phyloP scores from a whole-genome alignment of 2,888 invertebrate genomes.

The Tetropium fuscum region DNA sequence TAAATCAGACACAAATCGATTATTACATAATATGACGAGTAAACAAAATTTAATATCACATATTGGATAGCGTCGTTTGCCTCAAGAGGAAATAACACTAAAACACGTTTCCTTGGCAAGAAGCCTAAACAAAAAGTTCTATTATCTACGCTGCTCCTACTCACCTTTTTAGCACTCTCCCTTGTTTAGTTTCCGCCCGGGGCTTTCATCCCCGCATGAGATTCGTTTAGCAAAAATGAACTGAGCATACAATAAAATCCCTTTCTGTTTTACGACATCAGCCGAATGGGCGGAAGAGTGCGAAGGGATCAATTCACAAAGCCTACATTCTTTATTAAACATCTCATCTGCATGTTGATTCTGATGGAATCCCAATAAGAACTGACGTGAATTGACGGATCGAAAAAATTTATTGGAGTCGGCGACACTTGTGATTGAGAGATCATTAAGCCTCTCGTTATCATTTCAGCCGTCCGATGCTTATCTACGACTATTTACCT shows the following conservation, averaged over 20 bases:
- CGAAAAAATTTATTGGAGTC: conserved; percentile 31
- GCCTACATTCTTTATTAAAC: conserved; percentile 55
- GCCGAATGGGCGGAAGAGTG: neutral
- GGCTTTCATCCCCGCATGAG: neutral
- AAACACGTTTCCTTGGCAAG: neutral
- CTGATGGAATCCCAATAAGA: conserved; percentile 56
- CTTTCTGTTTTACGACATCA: conserved; percentile 8
- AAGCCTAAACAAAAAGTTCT: conserved; percentile 1
- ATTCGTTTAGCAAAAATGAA: conserved; percentile 13
- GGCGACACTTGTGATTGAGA: conserved; percentile 34
- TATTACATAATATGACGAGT: no score
- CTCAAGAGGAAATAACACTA: neutral
- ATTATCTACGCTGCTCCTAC: neutral
- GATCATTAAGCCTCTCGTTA: conserved; percentile 23
- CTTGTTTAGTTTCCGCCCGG: neutral
- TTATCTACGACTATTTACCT: neutral
- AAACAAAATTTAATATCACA: neutral
- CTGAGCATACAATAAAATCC: conserved; percentile 8
- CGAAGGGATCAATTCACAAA: conserved; percentile 29
- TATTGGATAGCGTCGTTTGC: neutral
- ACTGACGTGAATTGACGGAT: conserved; percentile 40
- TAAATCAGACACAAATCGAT: no score
- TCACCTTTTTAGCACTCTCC: neutral
- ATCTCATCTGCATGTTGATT: conserved; percentile 57
- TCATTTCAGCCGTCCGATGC: conserved; percentile 10